These are phyloP conservation scores for Zonotrichia leucophrys DNA, from an alignment of 2,113 vertebrate genomes.

Conservation along the genomic window DNA sequence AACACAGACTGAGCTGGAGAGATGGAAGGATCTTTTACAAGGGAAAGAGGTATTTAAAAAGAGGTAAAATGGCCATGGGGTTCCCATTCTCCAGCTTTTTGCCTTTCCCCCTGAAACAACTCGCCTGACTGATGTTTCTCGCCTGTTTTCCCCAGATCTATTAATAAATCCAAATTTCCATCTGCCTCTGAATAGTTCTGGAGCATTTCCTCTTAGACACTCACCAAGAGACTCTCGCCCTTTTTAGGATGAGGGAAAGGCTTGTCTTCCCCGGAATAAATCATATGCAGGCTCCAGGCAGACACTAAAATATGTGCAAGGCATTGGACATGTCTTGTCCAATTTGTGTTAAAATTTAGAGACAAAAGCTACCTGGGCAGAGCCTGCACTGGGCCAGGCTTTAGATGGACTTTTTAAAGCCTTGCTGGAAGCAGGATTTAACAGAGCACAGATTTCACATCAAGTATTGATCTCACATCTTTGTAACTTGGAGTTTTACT, in stretches of 20 bases:
- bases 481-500: not conserved
- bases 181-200: not conserved
- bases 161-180: not conserved
- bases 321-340: not conserved
- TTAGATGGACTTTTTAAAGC: not conserved
- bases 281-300: not conserved
- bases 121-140: not conserved
- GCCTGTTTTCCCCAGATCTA: not conserved
- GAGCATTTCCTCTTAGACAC: not conserved
- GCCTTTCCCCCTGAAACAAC: not conserved
- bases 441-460: not conserved
- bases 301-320: not conserved
- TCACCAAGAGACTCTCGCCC: not conserved
- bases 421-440: not conserved
- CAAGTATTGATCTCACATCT: not conserved
- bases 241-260: not conserved
- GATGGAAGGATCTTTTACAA: not conserved
- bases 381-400: not conserved
- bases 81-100: not conserved
- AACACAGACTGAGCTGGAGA: not conserved
- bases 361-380: not conserved
- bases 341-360: not conserved
- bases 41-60: too few relatives aligned
- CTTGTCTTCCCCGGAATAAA: not conserved
- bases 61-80: accelerated